phyloP scores from a whole-genome alignment of 2,797 vertebrate species.

The Micromesistius poutassou region DNA sequence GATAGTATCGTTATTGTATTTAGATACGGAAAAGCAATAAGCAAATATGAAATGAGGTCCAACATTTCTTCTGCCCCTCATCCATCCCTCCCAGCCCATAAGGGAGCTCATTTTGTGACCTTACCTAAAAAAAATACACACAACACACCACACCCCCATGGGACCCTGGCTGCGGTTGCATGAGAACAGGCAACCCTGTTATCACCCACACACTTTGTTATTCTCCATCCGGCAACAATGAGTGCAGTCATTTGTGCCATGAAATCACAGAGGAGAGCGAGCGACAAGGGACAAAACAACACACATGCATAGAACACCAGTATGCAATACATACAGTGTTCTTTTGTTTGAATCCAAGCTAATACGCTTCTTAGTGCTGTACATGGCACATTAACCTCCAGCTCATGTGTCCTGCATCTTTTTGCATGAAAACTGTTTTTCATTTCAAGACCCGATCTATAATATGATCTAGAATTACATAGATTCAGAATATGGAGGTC shows the following conservation, averaged over 20 bases:
- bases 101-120: conserved; percentile 2
- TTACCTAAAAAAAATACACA: background rate
- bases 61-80: background rate
- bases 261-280: conserved; percentile 1
- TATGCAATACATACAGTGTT: background rate
- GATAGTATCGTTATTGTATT: no score
- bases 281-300: background rate
- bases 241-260: conserved; percentile 3
- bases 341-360: background rate
- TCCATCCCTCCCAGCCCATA: background rate
- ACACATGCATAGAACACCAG: background rate
- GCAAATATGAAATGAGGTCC: background rate
- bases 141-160: background rate
- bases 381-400: background rate
- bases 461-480: background rate
- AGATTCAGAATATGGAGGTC: background rate
- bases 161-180: background rate
- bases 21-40: background rate
- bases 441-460: background rate
- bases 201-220: background rate
- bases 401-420: background rate
- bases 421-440: background rate
- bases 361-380: background rate
- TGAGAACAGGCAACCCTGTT: conserved; percentile 5
- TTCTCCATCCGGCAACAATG: background rate